Base-by-base conservation (phyloP, 1,140 invertebrate species). In the Drosophila arawakana region DNA sequence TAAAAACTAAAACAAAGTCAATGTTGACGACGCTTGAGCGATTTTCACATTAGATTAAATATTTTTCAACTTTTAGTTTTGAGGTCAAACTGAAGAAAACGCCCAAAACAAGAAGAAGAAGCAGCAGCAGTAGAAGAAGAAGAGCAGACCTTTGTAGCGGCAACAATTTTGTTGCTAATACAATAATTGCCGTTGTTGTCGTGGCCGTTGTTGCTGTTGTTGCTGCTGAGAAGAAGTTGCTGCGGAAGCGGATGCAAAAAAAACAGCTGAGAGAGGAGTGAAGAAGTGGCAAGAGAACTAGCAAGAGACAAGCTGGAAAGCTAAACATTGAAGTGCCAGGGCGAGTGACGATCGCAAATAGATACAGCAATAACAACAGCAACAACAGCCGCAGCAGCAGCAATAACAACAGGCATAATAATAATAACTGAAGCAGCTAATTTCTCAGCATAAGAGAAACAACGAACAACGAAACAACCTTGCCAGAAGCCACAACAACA, bases 41-140 rank as follows among this genome's bases (percentile, higher is more conserved):
- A 86, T 86, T 86, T 86, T 86, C 82, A 86, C 82, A 86, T 86
- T 86, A 86, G 82, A 86, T 86, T 88, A 86, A 86, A 88, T 83
- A 80, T 76, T 71, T 86, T 76, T 61, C 70, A 76, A 79, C 78
- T 81, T 73, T 81, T 76, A 71, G 77, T 88, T 86, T 86, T 86
- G 73, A 88, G 83, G 83, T 86, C 83, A 88, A 83, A 58, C 66
- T 66, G 63, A 49, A 69, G 50, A 52, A 49, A 54, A 75, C 50
- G 73, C 68, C 68, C 67, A 25, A 35, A 30, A n/a, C 39, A 30
- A 11, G 9, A 47, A 37, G 52, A 58, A 8, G 13, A 41, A 41
- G 21, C 13, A 60, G 15, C 30, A 43, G 34, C 13, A 50, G 41
- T 37, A n/a, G 18, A 54, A 50, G 49, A 43, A 54, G 50, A 62